phyloP scores from a whole-genome alignment of 2,888 invertebrate species.

The Ophion slaviceki region DNA sequence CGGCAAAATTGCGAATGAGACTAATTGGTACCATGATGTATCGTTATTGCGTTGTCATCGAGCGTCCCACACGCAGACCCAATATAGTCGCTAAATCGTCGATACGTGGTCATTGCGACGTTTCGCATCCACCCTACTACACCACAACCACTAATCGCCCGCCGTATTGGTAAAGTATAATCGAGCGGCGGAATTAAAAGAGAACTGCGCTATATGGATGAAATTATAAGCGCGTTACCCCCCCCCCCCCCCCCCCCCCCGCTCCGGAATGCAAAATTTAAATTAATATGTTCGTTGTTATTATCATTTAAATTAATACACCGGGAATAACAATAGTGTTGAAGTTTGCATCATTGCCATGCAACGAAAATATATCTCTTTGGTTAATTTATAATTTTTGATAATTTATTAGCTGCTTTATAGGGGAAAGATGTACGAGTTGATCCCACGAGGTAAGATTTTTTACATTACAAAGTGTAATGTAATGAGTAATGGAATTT shows the following conservation, averaged over 20 bases:
- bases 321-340: no score
- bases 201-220: not conserved
- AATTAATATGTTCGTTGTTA: not conserved
- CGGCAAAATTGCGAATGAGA: not conserved
- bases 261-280: not conserved
- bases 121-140: not conserved
- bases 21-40: not conserved
- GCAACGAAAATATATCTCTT: no score
- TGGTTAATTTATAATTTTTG: no score
- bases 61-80: not conserved
- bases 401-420: no score
- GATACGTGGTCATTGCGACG: not conserved
- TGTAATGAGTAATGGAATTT: no score
- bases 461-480: no score
- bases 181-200: not conserved
- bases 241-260: not conserved
- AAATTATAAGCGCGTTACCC: not conserved
- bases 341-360: no score
- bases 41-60: not conserved
- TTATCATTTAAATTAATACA: no score
- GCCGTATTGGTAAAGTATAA: not conserved
- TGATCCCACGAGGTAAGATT: no score
- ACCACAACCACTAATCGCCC: not conserved
- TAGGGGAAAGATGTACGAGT: no score
- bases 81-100: not conserved